These are phyloP conservation scores for Aotus griseimembra DNA, from an alignment of 2,797 vertebrate genomes.

Conservation along the genomic window DNA sequence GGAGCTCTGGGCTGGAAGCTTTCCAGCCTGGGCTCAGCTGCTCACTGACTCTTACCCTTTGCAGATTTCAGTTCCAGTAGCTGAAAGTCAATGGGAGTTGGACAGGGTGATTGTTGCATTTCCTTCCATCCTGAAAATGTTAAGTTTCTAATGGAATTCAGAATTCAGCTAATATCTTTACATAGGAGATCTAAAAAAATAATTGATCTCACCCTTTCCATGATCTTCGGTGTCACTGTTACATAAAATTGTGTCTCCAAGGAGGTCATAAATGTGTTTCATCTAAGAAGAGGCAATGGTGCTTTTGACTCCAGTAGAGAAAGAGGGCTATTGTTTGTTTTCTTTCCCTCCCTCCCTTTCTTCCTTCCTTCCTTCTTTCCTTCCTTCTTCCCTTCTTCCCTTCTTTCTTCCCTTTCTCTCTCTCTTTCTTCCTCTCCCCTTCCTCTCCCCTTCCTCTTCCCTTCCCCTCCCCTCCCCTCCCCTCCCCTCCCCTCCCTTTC, in stretches of 20 bases:
- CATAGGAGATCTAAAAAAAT: not conserved
- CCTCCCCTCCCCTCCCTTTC: too few species aligned
- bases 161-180: not conserved
- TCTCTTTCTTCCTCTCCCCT: too few species aligned
- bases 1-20: not conserved
- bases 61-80: not conserved
- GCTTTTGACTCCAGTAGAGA: not conserved
- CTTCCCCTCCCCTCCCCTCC: rapidly evolving
- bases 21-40: not conserved
- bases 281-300: not conserved
- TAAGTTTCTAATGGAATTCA: not conserved
- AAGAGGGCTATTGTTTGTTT: not conserved
- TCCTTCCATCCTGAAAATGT: not conserved
- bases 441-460: rapidly evolving
- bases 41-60: not conserved
- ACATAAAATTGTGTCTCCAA: not conserved
- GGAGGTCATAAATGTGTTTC: not conserved
- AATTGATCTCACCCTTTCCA: not conserved
- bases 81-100: not conserved
- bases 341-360: not conserved
- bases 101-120: not conserved
- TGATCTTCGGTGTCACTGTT: not conserved
- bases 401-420: too few species aligned
- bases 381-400: rapidly evolving
- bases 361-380: not conserved